Conservation (phyloP, 2,888 invertebrate species). For the Drosophila nr. fundita region DNA sequence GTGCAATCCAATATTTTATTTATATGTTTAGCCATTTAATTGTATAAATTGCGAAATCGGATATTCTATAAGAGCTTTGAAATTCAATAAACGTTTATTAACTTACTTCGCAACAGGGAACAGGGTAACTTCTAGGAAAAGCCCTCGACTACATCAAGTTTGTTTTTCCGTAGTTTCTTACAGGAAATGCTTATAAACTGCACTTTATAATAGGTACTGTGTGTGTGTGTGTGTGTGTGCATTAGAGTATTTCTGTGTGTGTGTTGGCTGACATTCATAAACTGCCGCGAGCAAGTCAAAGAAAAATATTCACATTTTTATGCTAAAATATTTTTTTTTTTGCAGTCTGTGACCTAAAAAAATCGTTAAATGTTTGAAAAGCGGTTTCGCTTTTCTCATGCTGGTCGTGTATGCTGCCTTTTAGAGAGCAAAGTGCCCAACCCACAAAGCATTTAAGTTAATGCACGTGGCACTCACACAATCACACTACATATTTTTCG, state of each 20-base stretch:
- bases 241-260: conserved; percentile 17
- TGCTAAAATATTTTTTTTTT: conserved; percentile 67
- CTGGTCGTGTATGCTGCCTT: conserved; percentile 41
- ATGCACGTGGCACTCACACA: conserved; percentile 70
- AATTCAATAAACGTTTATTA: background rate
- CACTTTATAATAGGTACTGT: conserved; percentile 53
- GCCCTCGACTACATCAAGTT: conserved; percentile 7
- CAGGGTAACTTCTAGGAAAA: conserved; percentile 9
- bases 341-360: conserved; percentile 74
- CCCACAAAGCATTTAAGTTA: conserved; percentile 78
- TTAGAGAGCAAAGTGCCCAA: conserved; percentile 76
- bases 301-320: conserved; percentile 70
- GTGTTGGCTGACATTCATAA: conserved; percentile 62
- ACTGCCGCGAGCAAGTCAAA: conserved; percentile 51
- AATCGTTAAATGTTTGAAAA: conserved; percentile 80
- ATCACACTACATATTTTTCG: conserved; percentile 35
- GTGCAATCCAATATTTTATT: background rate
- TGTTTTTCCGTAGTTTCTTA: conserved; percentile 33
- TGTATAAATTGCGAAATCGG: background rate
- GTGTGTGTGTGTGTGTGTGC: conserved; percentile 12
- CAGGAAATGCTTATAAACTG: conserved; percentile 67
- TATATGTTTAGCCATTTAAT: background rate
- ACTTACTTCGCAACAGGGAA: background rate
- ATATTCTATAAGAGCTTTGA: background rate
- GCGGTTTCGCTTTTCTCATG: conserved; percentile 54